Conservation (phyloP, 92 coral and sea anemone species). For the Epizoanthus illoricatus region DNA sequence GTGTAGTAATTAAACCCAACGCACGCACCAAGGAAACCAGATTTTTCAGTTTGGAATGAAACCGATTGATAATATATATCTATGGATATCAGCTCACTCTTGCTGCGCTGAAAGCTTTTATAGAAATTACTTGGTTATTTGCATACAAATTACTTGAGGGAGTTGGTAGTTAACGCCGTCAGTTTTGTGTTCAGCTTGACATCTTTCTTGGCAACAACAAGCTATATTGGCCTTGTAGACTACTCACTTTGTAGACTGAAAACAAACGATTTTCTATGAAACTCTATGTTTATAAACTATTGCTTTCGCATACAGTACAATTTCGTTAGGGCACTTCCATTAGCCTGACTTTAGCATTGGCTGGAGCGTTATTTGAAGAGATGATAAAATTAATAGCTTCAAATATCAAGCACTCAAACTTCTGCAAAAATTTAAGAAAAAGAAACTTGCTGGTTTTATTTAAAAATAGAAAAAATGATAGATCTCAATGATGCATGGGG, state of each 20-base stretch:
- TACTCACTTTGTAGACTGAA: background rate
- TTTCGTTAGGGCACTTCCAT: background rate
- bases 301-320: background rate
- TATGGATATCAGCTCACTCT: constrained; percentile 11
- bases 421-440: background rate
- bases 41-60: constrained; percentile 26
- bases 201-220: background rate
- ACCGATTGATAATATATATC: constrained; percentile 1
- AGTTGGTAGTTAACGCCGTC: background rate
- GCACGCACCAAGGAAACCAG: constrained; percentile 22
- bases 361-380: background rate
- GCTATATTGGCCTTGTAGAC: background rate
- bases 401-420: background rate
- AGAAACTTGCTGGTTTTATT: background rate
- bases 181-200: background rate
- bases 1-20: constrained; percentile 6
- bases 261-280: background rate
- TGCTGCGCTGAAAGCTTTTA: background rate
- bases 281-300: constrained; percentile 1
- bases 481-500: no score
- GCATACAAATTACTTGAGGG: constrained; percentile 17
- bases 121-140: constrained; percentile 13
- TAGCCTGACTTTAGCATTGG: background rate
- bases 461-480: no score
- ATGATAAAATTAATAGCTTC: background rate